phyloP scores from a whole-genome alignment of 2,797 vertebrate species.

The Dryobates pubescens region DNA sequence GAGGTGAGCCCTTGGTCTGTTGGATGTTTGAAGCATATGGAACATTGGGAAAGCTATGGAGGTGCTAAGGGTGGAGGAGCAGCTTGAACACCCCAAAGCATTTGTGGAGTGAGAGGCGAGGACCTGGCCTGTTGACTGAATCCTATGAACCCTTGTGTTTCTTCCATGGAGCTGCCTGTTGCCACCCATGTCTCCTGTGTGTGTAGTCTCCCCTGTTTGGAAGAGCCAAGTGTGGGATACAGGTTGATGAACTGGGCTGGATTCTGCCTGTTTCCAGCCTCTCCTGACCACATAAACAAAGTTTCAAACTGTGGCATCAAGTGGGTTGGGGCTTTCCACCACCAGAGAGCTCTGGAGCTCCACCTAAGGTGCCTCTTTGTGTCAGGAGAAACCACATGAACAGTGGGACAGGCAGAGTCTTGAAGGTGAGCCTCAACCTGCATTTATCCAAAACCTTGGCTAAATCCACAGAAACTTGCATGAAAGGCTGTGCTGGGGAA shows the following conservation, averaged over 20 bases:
- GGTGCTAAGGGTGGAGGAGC: neutral
- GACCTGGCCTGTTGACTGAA: neutral
- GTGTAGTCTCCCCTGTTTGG: neutral
- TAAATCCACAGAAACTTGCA: constrained; percentile 14
- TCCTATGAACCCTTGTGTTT: neutral
- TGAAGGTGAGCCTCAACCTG: neutral
- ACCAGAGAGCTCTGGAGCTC: constrained; percentile 32
- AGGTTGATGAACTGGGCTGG: neutral
- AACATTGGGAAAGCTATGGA: neutral
- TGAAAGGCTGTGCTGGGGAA: neutral
- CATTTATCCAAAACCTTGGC: neutral
- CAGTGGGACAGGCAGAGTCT: fast-evolving
- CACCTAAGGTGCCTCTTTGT: neutral
- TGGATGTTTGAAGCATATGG: neutral
- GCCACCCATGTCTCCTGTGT: fast-evolving
- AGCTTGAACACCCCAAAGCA: fast-evolving
- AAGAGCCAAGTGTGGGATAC: neutral
- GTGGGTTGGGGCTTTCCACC: constrained; percentile 30
- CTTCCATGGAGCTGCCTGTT: neutral
- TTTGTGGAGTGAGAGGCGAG: neutral
- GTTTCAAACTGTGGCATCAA: neutral
- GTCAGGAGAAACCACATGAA: constrained; percentile 20
- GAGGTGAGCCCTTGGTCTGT: neutral
- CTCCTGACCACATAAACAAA: neutral
- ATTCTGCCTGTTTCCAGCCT: constrained; percentile 2